phyloP scores from a whole-genome alignment of 2,888 invertebrate species.

The Aphodius sticticus region DNA sequence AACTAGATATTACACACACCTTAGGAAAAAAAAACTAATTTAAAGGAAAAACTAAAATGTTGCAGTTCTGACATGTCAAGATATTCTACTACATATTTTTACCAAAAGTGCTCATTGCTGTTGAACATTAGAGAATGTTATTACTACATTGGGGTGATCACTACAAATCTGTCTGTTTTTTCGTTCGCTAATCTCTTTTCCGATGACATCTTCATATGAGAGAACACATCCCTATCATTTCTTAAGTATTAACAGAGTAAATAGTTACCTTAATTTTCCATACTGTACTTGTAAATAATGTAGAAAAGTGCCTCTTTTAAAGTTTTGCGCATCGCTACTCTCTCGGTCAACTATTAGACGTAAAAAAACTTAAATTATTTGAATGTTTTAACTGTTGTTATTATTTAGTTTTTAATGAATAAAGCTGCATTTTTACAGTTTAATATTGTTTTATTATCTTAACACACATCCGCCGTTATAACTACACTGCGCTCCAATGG shows the following conservation, averaged over 20 bases:
- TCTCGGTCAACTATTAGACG: constrained; percentile 58
- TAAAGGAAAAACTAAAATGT: constrained; percentile 15
- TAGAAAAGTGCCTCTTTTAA: constrained; percentile 60
- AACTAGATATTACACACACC: constrained; percentile 47
- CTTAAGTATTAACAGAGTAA: constrained; percentile 26
- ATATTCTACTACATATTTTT: constrained; percentile 62
- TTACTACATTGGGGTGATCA: constrained; percentile 35
- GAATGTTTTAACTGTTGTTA: constrained; percentile 59
- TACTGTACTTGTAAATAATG: constrained; percentile 53
- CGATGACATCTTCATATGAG: neutral
- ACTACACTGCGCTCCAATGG: no score
- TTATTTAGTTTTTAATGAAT: constrained; percentile 58
- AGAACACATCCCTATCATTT: neutral
- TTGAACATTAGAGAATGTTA: constrained; percentile 50
- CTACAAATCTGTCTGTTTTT: constrained; percentile 15
- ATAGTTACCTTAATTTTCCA: constrained; percentile 30
- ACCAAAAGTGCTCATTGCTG: constrained; percentile 78
- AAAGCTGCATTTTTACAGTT: constrained; percentile 61
- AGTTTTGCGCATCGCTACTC: constrained; percentile 58
- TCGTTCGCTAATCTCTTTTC: neutral
- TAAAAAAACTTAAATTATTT: constrained; percentile 45
- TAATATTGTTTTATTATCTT: constrained; percentile 27
- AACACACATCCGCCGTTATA: neutral
- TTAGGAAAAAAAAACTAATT: constrained; percentile 42
- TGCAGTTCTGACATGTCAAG: constrained; percentile 48